These are phyloP conservation scores for Eleutherodactylus coqui DNA, from an alignment of 2,797 vertebrate genomes.

Conservation along the genomic window DNA sequence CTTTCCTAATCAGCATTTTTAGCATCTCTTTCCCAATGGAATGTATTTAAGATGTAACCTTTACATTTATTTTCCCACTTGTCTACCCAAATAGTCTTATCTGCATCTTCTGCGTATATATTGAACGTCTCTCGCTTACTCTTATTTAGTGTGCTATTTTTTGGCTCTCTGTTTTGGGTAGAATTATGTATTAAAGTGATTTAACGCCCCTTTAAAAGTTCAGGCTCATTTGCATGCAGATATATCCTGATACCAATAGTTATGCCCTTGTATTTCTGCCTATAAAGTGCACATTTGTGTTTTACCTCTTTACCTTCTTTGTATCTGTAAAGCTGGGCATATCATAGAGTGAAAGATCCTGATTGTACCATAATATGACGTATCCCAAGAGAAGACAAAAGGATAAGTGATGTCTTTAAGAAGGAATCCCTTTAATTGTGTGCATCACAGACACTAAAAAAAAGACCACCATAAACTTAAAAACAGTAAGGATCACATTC, in stretches of 20 bases:
- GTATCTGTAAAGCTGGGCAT: background rate
- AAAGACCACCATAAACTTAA: no score
- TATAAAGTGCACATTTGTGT: no score
- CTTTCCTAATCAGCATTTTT: background rate
- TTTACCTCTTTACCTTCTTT: background rate
- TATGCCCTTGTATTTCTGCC: no score
- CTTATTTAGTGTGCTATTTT: background rate
- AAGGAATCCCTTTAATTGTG: no score
- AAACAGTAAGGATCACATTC: no score
- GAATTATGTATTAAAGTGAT: no score
- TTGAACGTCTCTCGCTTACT: background rate
- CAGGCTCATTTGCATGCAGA: background rate
- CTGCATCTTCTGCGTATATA: background rate
- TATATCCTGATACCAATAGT: background rate
- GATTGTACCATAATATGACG: no score
- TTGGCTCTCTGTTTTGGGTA: background rate
- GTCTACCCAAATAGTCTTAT: background rate
- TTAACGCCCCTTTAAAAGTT: background rate
- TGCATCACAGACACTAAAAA: no score
- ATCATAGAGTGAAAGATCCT: no score
- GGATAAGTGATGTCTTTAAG: no score
- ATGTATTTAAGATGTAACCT: background rate
- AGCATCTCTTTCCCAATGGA: background rate
- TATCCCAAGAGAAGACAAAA: no score
- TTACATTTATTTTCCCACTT: background rate